These are phyloP conservation scores for Quiscalus mexicanus DNA, from an alignment of 2,113 vertebrate species.

Conservation along the genomic window DNA sequence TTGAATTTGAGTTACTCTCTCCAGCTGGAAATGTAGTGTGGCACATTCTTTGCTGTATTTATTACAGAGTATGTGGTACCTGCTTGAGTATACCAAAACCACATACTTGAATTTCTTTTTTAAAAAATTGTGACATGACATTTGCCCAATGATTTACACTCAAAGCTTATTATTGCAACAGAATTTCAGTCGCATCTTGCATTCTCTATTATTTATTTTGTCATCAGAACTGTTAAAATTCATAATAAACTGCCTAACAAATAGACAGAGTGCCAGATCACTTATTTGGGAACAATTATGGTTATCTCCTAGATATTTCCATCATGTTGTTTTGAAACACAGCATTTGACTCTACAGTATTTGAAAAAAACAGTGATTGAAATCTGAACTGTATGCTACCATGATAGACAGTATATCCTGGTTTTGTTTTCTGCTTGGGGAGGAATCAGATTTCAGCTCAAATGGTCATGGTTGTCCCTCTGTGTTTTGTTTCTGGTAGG, in stretches of 20 bases:
- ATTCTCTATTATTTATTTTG: not conserved
- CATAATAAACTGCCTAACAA: too few relatives aligned
- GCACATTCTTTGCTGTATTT: not conserved
- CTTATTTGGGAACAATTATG: not conserved
- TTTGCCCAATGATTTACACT: not conserved
- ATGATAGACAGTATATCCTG: not conserved
- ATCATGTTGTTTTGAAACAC: not conserved
- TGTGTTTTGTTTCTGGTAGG: slow-evolving; percentile 7
- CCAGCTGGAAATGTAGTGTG: not conserved
- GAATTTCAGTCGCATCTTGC: not conserved
- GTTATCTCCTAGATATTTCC: not conserved
- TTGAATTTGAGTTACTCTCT: not conserved
- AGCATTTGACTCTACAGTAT: not conserved
- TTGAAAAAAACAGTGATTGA: not conserved
- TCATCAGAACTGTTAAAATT: not conserved
- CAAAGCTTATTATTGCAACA: not conserved
- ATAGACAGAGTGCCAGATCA: too few relatives aligned
- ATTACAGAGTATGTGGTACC: not conserved
- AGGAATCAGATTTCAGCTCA: not conserved
- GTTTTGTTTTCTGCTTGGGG: not conserved
- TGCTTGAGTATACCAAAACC: not conserved
- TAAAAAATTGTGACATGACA: not conserved
- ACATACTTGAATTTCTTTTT: not conserved
- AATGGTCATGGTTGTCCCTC: not conserved
- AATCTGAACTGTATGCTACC: not conserved